These are phyloP conservation scores for Drosophila erecta DNA, from an alignment of 1,140 invertebrate genomes.

Conservation along the genomic window DNA sequence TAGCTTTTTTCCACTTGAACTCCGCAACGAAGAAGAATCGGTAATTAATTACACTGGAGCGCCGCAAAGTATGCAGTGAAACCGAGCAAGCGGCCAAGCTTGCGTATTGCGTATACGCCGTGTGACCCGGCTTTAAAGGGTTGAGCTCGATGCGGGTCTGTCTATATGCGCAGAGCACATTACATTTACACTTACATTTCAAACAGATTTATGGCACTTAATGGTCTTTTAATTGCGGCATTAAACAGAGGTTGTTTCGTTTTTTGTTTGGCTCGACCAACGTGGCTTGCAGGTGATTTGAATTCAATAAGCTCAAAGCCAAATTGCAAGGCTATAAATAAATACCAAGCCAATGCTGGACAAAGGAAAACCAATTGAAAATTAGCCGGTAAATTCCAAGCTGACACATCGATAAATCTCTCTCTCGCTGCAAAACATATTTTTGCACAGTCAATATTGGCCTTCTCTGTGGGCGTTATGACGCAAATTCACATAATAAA, in stretches of 20 bases:
- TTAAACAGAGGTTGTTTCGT: slow-evolving; percentile 10
- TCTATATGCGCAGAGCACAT: slow-evolving; percentile 4
- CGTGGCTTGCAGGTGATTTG: slow-evolving; percentile 17
- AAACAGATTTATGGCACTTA: slow-evolving; percentile 50
- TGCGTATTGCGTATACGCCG: slow-evolving; percentile 42
- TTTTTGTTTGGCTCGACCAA: neutral
- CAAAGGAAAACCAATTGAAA: slow-evolving; percentile 16
- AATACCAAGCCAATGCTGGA: neutral
- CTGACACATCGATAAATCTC: slow-evolving; percentile 28
- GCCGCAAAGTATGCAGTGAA: slow-evolving; percentile 43
- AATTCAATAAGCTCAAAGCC: slow-evolving; percentile 10
- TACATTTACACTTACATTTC: slow-evolving; percentile 42
- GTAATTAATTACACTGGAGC: slow-evolving; percentile 50
- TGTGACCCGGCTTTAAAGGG: slow-evolving; percentile 40
- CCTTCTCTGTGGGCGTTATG: neutral
- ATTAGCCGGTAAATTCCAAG: slow-evolving; percentile 21
- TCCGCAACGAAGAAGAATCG: slow-evolving; percentile 41
- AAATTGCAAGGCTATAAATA: slow-evolving; percentile 23
- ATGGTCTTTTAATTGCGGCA: slow-evolving; percentile 51
- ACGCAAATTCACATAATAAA: neutral
- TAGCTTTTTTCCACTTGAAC: slow-evolving; percentile 33
- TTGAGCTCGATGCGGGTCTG: slow-evolving; percentile 16
- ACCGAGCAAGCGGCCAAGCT: slow-evolving; percentile 1
- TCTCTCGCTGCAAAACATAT: slow-evolving; percentile 1
- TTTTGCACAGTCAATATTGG: slow-evolving; percentile 19